Evolutionary conservation across 2,888 invertebrate genomes (phyloP).

Genomic region (Meteorus cinctellus): DNA sequence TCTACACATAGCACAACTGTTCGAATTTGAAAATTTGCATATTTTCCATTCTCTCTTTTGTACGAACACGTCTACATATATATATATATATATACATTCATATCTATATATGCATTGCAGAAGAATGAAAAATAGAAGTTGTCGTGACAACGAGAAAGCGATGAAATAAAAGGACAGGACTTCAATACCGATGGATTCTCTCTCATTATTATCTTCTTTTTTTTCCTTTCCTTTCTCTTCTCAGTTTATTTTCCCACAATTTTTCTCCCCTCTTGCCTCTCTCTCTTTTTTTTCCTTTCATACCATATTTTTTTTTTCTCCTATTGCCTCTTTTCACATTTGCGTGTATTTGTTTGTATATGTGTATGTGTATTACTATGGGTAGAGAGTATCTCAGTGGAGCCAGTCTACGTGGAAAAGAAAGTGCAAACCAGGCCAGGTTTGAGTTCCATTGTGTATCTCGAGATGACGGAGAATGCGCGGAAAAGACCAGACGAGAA

Average conservation of each 20-base stretch:
- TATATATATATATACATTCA: neutral
- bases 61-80: neutral
- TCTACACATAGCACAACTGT: neutral
- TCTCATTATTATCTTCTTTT: slow-evolving; percentile 32
- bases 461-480: slow-evolving; percentile 46
- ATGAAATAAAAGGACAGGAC: slow-evolving; percentile 17
- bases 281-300: neutral
- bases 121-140: slow-evolving; percentile 23
- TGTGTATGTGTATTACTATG: neutral
- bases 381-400: slow-evolving; percentile 15
- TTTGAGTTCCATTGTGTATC: slow-evolving; percentile 46
- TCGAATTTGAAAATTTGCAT: slow-evolving; percentile 37
- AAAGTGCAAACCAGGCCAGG: slow-evolving; percentile 50
- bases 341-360: too few species aligned
- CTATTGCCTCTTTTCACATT: neutral
- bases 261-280: neutral
- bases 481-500: slow-evolving; percentile 32
- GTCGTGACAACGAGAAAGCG: neutral
- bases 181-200: slow-evolving; percentile 30
- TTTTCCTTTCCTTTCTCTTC: neutral
- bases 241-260: slow-evolving; percentile 8
- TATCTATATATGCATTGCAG: neutral
- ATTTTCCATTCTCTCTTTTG: slow-evolving; percentile 6
- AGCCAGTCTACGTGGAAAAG: slow-evolving; percentile 46
- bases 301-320: neutral